Base-by-base conservation (phyloP, 2,113 vertebrate genomes). In the Embiotoca jacksoni region DNA sequence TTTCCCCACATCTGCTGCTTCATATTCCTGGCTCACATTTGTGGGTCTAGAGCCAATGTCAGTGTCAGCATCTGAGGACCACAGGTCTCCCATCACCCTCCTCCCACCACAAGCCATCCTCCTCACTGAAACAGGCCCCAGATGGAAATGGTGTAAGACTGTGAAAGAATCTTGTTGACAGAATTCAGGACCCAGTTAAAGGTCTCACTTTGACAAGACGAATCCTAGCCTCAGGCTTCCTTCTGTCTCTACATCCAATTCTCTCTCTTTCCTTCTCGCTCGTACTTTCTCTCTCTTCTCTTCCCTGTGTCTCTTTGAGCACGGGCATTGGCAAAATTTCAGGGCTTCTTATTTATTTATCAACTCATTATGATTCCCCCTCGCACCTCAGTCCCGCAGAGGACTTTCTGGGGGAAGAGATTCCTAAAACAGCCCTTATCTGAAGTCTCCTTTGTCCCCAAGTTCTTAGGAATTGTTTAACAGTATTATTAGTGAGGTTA, bases 131-230 rank as follows among this genome's bases (percentile, higher is more conserved):
- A 80, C 79, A 37, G 76, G 72, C 71, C 82, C 72, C 82, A 68
- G 83, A 91, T 91, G 78, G 82, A 90, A 87, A 88, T 87, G 78
- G 90, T 84, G 81, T 82, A 84, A 89, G 83, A 80, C 74, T 88
- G 90, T 88, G 86, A 90, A 87, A 88, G 86, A 91, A 89, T 81
- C 64, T 44, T 89, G 87, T 83, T 88, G 92, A 93, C 90, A 91
- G 90, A 86, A 92, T 86, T 90, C 88, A 91, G 91, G 86, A 88
- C 82, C 76, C 78, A 91, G 89, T 91, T 92, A 91, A 92, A 94
- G 88, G 89, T 93, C 87, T 89, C 81, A 84, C 88, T 92, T 92
- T 93, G 92, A 94, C 91, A 93, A 90, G 85, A 91, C 23, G 71
- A 88, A 90, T 88, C 85, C 87, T 92, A 49, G 87, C 92, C 91